These are phyloP conservation scores for Lepidocolaptes lacrymiger DNA, from an alignment of 2,797 vertebrate species.

Conservation along the genomic window DNA sequence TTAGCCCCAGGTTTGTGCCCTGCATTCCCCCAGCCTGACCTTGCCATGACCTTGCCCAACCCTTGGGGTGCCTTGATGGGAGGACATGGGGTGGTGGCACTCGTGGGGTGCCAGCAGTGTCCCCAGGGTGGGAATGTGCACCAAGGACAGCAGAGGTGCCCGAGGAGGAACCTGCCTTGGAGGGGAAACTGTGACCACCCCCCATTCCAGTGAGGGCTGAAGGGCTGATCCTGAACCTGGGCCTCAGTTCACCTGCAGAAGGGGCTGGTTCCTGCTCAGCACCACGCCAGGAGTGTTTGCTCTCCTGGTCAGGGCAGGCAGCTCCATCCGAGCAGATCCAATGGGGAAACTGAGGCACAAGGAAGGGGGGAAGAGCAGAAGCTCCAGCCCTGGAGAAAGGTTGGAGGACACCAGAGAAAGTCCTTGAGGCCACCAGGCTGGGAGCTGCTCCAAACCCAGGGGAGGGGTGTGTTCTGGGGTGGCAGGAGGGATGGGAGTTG, in stretches of 20 bases:
- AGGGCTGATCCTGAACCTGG: neutral
- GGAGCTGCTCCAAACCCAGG: neutral
- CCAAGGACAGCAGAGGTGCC: neutral
- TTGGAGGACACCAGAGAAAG: too few relatives aligned
- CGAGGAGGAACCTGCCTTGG: neutral
- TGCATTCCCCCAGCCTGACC: neutral
- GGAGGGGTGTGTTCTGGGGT: neutral
- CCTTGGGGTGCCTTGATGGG: neutral
- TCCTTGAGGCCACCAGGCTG: neutral
- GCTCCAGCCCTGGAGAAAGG: neutral
- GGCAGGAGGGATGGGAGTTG: neutral
- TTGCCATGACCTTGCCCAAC: neutral
- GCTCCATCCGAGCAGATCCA: neutral
- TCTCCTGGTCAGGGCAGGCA: neutral
- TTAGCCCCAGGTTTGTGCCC: fast-evolving
- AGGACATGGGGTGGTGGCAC: neutral
- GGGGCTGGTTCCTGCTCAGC: neutral
- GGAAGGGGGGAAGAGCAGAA: neutral
- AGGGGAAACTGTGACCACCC: neutral
- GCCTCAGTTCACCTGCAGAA: neutral
- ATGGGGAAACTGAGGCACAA: neutral
- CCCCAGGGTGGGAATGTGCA: neutral
- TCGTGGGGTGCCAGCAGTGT: neutral
- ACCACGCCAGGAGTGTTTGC: fast-evolving
- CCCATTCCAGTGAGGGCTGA: fast-evolving